Percentiles rank a stretch among this genome's conserved stretches.
Evolutionary conservation across 1,140 invertebrate species (phyloP).

Genomic region (Pogonomyrmex barbatus): DNA sequence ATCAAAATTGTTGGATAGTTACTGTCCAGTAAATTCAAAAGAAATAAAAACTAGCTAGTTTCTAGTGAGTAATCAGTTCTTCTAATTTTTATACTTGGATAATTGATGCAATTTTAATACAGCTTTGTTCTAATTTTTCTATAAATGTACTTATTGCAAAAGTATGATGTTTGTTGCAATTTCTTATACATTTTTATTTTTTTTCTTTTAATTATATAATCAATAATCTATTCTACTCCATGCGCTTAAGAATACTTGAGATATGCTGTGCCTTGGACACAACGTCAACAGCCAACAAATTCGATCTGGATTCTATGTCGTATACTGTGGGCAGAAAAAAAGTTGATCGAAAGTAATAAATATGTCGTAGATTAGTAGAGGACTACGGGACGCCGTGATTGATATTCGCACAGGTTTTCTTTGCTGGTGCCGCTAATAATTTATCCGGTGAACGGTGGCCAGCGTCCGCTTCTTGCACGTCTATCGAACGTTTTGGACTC

Average conservation of each 20-base stretch:
- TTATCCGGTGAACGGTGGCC: constrained; percentile 78
- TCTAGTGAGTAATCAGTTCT: no score
- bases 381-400: constrained; percentile 50
- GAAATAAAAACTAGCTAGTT: no score
- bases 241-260: neutral
- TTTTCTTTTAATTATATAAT: neutral
- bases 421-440: constrained; percentile 80
- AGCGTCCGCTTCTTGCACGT: constrained; percentile 75
- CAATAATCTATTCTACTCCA: neutral
- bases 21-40: no score
- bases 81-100: no score
- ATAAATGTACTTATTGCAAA: neutral
- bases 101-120: neutral
- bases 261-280: constrained; percentile 6
- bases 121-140: neutral
- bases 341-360: constrained; percentile 77
- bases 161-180: neutral
- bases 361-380: constrained; percentile 76
- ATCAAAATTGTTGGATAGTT: no score
- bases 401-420: constrained; percentile 75
- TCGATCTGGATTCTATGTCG: constrained; percentile 55
- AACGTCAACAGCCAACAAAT: constrained; percentile 40
- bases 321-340: constrained; percentile 47
- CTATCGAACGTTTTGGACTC: constrained; percentile 69
- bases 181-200: neutral